Percentiles rank a stretch among this genome's conserved stretches.
These are phyloP conservation scores for Calameuta idolon DNA, from an alignment of 2,888 invertebrate genomes.

Conservation along the genomic window DNA sequence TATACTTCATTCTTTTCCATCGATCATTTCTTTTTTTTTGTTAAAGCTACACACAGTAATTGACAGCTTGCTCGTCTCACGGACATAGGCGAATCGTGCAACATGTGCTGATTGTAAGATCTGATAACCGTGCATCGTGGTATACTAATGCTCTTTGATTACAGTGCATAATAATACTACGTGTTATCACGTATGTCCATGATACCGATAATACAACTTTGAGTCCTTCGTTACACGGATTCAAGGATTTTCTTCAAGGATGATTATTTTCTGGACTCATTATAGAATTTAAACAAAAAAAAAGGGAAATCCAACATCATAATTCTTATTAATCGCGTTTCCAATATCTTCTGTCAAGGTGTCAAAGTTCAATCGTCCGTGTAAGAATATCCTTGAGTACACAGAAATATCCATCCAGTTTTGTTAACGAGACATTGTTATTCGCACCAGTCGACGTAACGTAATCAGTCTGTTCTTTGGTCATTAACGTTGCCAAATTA, in stretches of 20 bases:
- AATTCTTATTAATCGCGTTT: neutral
- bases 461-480: neutral
- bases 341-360: neutral
- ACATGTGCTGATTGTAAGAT: neutral
- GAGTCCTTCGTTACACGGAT: neutral
- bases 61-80: conserved; percentile 6
- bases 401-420: neutral
- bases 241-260: neutral
- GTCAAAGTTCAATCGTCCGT: neutral
- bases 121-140: neutral
- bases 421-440: conserved; percentile 9
- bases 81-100: conserved; percentile 16
- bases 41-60: neutral
- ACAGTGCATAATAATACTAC: neutral
- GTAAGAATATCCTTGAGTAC: neutral
- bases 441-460: conserved; percentile 1
- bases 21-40: neutral
- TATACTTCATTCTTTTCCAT: neutral
- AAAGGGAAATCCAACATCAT: neutral
- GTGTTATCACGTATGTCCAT: neutral
- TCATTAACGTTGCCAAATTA: conserved; percentile 4
- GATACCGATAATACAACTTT: neutral
- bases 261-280: neutral
- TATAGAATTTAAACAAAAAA: neutral
- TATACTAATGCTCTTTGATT: neutral